A percentile compares a stretch with the other conserved stretches of the same genome.
Conservation (phyloP, 2,113 vertebrate genomes). For the Eretmochelys imbricata region DNA sequence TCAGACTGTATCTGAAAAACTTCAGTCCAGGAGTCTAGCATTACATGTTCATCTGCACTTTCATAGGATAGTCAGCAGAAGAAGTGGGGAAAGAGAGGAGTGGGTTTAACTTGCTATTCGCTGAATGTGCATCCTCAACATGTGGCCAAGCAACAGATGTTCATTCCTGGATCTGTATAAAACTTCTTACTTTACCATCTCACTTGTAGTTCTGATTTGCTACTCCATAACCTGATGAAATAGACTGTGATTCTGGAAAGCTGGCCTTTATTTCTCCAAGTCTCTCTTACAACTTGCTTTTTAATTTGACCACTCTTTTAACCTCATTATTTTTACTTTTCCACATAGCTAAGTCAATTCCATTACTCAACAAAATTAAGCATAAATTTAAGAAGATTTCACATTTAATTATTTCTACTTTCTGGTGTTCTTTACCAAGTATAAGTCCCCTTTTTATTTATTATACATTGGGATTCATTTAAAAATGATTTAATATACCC, state of each 20-base stretch:
- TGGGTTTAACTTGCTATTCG: background rate
- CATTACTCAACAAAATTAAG: constrained; percentile 1
- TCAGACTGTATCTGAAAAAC: background rate
- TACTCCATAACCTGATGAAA: background rate
- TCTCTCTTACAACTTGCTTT: background rate
- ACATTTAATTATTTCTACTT: background rate
- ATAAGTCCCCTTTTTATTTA: background rate
- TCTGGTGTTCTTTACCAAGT: background rate
- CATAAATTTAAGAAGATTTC: background rate
- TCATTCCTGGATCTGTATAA: background rate
- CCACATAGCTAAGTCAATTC: background rate
- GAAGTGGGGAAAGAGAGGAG: background rate
- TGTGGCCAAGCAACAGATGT: background rate
- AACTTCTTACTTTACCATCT: background rate
- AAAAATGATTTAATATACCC: background rate
- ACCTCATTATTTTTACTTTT: background rate
- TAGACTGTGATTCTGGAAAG: constrained; percentile 12
- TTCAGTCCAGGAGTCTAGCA: background rate
- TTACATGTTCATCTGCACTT: background rate
- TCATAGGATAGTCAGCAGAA: background rate
- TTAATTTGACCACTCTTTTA: background rate
- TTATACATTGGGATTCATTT: background rate
- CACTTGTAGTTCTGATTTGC: background rate
- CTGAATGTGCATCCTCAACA: background rate
- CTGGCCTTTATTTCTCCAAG: background rate